A percentile compares a stretch with the other conserved stretches of the same genome.
These are phyloP conservation scores for Melanotaenia nigrans DNA, from an alignment of 2,797 vertebrate species.

Conservation along the genomic window DNA sequence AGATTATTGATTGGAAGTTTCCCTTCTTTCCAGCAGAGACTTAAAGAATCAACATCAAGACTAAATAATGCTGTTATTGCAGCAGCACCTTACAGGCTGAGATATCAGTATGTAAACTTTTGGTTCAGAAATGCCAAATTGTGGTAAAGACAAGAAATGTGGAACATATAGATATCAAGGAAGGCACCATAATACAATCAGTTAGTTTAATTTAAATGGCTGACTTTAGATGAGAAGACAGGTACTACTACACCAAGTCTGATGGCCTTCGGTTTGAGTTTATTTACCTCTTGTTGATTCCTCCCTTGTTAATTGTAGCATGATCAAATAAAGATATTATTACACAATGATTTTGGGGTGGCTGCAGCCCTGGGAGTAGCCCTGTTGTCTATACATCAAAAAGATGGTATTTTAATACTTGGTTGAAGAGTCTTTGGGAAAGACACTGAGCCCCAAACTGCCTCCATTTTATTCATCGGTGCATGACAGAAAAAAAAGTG, in stretches of 20 bases:
- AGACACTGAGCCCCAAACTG: background rate
- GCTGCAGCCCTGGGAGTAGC: background rate
- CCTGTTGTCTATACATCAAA: background rate
- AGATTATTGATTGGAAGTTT: too few relatives aligned
- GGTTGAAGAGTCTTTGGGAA: background rate
- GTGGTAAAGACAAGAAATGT: too few relatives aligned
- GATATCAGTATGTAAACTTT: background rate
- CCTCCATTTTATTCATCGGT: too few relatives aligned
- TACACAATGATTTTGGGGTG: background rate
- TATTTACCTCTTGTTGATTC: background rate
- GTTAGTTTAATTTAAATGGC: background rate
- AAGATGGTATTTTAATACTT: background rate
- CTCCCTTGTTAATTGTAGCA: background rate
- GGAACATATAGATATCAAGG: too few relatives aligned
- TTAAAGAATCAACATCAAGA: too few relatives aligned
- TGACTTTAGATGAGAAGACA: background rate
- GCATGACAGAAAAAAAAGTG: background rate
- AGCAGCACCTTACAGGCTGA: background rate
- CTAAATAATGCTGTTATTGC: too few relatives aligned
- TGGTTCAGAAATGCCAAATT: too few relatives aligned
- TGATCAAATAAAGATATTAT: background rate
- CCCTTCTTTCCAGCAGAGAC: too few relatives aligned
- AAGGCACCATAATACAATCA: background rate
- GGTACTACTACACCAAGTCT: background rate
- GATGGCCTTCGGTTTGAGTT: background rate